phyloP scores from a whole-genome alignment of 2,113 vertebrate genomes.

The Daubentonia madagascariensis region DNA sequence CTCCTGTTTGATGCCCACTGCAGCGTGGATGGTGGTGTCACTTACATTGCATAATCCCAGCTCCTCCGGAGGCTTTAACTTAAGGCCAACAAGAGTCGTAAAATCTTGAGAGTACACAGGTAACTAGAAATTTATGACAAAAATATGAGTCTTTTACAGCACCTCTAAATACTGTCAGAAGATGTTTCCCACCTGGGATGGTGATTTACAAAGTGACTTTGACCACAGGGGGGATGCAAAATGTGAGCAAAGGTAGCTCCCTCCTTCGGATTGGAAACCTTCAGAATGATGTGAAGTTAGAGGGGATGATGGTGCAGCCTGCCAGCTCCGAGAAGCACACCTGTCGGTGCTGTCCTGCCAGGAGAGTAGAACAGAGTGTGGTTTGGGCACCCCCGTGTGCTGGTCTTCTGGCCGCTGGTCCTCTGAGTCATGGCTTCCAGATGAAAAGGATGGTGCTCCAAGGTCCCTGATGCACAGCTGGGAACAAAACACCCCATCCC shows the following conservation, averaged over 20 bases:
- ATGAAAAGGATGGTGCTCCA: constrained; percentile 36
- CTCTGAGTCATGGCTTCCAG: constrained; percentile 52
- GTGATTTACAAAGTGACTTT: not conserved
- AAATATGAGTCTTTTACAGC: not conserved
- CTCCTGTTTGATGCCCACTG: rapidly evolving
- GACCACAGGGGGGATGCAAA: not conserved
- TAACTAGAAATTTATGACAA: not conserved
- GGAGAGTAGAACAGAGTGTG: not conserved
- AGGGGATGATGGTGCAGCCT: constrained; percentile 53
- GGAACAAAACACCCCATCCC: constrained; percentile 52
- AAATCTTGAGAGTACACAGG: not conserved
- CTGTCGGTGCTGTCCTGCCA: not conserved
- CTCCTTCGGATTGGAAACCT: constrained; percentile 38
- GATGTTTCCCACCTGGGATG: constrained; percentile 1
- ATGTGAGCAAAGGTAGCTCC: not conserved
- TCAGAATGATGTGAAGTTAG: constrained; percentile 19
- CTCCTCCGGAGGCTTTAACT: not conserved
- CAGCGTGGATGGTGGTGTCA: rapidly evolving
- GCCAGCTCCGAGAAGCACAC: constrained; percentile 45
- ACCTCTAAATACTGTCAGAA: not conserved
- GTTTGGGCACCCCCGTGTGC: constrained; percentile 37
- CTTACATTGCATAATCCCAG: not conserved
- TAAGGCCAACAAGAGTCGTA: not conserved
- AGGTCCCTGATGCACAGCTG: constrained; percentile 46
- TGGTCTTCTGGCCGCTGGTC: constrained; percentile 58